These are phyloP conservation scores for Mola mola DNA, from an alignment of 2,113 vertebrate species.

Conservation along the genomic window DNA sequence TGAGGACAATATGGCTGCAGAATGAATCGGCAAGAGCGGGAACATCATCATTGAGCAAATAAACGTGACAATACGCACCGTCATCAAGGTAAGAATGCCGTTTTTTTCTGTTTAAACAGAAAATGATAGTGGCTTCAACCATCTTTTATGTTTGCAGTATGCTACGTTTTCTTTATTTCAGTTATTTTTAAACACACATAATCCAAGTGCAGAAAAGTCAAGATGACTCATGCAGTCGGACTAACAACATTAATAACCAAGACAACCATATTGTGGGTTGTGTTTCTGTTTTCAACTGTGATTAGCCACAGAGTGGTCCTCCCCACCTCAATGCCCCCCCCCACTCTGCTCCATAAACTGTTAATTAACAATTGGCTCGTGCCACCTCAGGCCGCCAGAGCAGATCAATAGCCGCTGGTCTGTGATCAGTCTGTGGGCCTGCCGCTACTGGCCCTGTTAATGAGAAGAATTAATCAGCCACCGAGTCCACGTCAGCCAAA, in stretches of 20 bases:
- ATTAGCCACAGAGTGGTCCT: too few species aligned
- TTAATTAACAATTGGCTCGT: conserved; percentile 66
- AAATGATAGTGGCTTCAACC: background rate
- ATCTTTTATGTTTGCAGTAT: conserved; percentile 7
- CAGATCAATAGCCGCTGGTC: conserved; percentile 69
- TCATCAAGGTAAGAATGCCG: conserved; percentile 64
- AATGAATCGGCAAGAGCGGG: conserved; percentile 26
- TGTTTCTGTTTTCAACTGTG: too few species aligned
- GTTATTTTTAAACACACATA: too few species aligned
- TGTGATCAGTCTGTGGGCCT: conserved; percentile 64
- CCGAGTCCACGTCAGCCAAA: conserved; percentile 38
- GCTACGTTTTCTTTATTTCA: too few species aligned
- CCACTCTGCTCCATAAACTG: conserved; percentile 39
- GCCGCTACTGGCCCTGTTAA: conserved; percentile 53
- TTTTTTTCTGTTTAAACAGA: background rate
- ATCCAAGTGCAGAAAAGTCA: too few species aligned
- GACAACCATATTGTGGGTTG: too few species aligned
- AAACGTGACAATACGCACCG: conserved; percentile 9
- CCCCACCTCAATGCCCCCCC: conserved; percentile 11
- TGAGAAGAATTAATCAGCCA: conserved; percentile 61
- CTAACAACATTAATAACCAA: too few species aligned
- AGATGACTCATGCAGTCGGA: too few species aligned
- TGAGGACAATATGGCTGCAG: conserved; percentile 19
- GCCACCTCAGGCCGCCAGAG: conserved; percentile 46
- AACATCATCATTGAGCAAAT: background rate